Conservation (phyloP, 37 sponge, comb jelly and placozoan species). For the Aplysina aerophoba region DNA sequence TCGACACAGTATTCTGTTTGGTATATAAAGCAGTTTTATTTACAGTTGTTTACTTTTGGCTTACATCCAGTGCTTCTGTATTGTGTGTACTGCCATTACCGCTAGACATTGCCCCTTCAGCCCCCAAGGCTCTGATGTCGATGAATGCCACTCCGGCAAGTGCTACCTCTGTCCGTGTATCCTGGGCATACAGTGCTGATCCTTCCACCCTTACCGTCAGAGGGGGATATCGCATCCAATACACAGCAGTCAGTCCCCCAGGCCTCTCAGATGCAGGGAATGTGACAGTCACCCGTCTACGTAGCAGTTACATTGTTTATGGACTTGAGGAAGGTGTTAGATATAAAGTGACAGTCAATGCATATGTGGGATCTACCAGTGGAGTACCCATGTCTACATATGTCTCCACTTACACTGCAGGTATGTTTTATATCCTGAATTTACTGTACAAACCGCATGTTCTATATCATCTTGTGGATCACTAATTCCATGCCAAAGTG, state of each 20-base stretch:
- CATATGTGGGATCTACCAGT: background rate
- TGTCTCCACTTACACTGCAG: background rate
- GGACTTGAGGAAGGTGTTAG: background rate
- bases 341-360: background rate
- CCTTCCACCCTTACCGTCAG: background rate
- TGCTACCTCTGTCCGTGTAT: background rate
- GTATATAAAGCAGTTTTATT: too few relatives aligned
- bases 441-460: too few relatives aligned
- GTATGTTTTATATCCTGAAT: background rate
- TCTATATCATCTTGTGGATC: too few relatives aligned
- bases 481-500: too few relatives aligned
- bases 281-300: background rate
- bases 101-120: background rate
- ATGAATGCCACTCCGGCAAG: background rate
- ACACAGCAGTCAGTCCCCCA: background rate
- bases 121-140: background rate
- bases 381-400: background rate
- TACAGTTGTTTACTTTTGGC: too few relatives aligned
- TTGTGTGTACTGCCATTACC: too few relatives aligned
- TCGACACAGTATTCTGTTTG: too few relatives aligned
- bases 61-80: too few relatives aligned
- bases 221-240: background rate
- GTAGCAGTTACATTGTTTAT: background rate
- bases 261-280: conserved; percentile 1
- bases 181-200: background rate